These are phyloP conservation scores for Actinemys pallida DNA, from an alignment of 2,113 vertebrate species.

Conservation along the genomic window DNA sequence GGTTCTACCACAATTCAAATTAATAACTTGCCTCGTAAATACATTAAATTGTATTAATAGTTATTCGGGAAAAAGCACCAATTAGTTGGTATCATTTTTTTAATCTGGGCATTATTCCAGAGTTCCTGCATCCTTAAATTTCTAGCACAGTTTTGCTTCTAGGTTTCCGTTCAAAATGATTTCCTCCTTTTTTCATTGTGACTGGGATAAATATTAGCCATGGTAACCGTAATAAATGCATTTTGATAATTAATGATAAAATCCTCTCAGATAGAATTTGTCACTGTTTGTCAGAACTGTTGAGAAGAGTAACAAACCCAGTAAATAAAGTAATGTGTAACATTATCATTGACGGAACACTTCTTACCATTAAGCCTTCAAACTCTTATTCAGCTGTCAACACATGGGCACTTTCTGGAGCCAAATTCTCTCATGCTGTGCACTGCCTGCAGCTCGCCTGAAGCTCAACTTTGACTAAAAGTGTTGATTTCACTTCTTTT, in stretches of 20 bases:
- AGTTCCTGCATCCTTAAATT: background rate
- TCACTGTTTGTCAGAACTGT: slow-evolving; percentile 79
- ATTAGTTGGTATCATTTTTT: background rate
- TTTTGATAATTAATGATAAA: slow-evolving; percentile 9
- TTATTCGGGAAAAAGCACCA: background rate
- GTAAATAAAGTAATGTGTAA: slow-evolving; percentile 78
- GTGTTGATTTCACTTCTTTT: slow-evolving; percentile 91
- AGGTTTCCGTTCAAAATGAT: background rate
- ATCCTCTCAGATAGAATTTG: background rate
- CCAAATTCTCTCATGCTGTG: slow-evolving; percentile 88
- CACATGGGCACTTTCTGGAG: slow-evolving; percentile 89
- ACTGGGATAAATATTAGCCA: background rate
- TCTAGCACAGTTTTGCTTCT: background rate
- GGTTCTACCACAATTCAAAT: background rate
- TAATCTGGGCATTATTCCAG: background rate
- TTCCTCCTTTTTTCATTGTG: background rate
- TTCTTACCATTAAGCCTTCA: slow-evolving; percentile 87
- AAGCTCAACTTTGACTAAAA: slow-evolving; percentile 95
- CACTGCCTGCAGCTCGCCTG: slow-evolving; percentile 91
- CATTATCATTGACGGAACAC: slow-evolving; percentile 82
- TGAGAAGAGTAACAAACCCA: slow-evolving; percentile 81
- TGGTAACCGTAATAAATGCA: background rate
- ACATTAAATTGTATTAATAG: background rate
- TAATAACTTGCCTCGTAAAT: background rate
- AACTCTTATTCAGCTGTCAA: slow-evolving; percentile 92